Conservation (phyloP, 2,888 invertebrate genomes). For the Melanchra persicariae region DNA sequence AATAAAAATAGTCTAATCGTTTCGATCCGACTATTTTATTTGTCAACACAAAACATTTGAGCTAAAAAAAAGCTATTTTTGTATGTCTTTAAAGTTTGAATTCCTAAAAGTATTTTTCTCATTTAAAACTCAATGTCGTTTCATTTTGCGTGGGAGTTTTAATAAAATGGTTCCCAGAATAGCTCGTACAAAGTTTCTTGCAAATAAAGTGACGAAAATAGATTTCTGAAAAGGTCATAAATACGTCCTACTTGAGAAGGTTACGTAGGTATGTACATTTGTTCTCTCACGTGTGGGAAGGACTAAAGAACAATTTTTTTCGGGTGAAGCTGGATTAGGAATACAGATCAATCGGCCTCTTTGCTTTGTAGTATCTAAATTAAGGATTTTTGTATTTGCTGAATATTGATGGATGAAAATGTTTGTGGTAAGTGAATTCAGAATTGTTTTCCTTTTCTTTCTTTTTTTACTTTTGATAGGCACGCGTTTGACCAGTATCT, state of each 20-base stretch:
- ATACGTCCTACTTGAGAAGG: conserved; percentile 11
- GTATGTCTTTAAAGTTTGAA: background rate
- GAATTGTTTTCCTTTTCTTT: background rate
- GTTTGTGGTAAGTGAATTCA: background rate
- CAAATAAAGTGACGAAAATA: conserved; percentile 14
- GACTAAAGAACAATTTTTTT: conserved; percentile 7
- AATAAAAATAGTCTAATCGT: too few relatives aligned
- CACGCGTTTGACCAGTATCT: too few relatives aligned
- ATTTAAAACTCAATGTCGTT: background rate
- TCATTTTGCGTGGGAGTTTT: background rate
- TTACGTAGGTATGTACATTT: conserved; percentile 5
- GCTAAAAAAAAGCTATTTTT: background rate
- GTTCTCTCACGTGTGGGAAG: conserved; percentile 2
- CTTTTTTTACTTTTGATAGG: too few relatives aligned
- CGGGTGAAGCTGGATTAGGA: conserved; percentile 2
- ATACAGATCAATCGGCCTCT: background rate
- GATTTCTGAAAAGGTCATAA: conserved; percentile 30
- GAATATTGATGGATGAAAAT: background rate
- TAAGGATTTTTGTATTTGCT: background rate
- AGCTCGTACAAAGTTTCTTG: background rate
- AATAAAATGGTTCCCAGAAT: conserved; percentile 1
- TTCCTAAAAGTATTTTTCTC: too few relatives aligned
- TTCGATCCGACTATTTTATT: too few relatives aligned
- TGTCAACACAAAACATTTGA: too few relatives aligned
- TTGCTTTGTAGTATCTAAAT: conserved; percentile 3